Base-by-base conservation (phyloP, 2,888 invertebrate species). In the Drosophila mercatorum region DNA sequence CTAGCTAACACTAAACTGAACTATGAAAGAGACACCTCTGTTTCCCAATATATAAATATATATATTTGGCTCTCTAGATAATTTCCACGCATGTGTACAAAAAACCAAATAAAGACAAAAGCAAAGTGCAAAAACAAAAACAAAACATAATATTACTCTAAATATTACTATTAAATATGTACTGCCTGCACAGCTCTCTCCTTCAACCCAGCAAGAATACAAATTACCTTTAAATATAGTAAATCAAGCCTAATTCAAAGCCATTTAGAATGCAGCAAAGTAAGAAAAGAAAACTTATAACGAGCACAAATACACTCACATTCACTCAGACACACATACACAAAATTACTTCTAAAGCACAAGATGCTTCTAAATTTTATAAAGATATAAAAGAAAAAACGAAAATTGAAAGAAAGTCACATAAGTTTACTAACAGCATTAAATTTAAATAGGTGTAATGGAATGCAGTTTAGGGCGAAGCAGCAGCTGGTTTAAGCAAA, bases 51-150 rank as follows among this genome's bases (percentile, higher is more conserved):
- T 17, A 49, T 3, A 31, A n/a, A 46, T 66, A 47, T 47, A 49
- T 66, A 56, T 49, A 31, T 59, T 72, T 62, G 61, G 63, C 80
- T 66, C 79, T 66, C 72, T 75, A 77, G 72, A 86, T 71, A 80
- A 78, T 75, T 84, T 74, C 62, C 67, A 80, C 71, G 85, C 78
- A 84, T 75, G 88, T 87, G 89, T 89, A 87, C 85, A 89, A 83
- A 80, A 86, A 87, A 80, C 70, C 66, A 74, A 76, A 72, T 49
- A 67, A 75, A 74, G 59, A 68, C 64, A 75, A 75, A 77, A 67
- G 58, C 53, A 80, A 84, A 87, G 76, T 83, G 89, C 81, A 86
- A 85, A 87, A 34, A 31, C 7, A 26, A 17, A 17, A 17, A 22
- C 22, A n/a, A 36, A 51, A 65, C 46, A 67, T 68, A 58, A 73